phyloP scores from a whole-genome alignment of 2,888 invertebrate species.

The Blastobasis adustella region DNA sequence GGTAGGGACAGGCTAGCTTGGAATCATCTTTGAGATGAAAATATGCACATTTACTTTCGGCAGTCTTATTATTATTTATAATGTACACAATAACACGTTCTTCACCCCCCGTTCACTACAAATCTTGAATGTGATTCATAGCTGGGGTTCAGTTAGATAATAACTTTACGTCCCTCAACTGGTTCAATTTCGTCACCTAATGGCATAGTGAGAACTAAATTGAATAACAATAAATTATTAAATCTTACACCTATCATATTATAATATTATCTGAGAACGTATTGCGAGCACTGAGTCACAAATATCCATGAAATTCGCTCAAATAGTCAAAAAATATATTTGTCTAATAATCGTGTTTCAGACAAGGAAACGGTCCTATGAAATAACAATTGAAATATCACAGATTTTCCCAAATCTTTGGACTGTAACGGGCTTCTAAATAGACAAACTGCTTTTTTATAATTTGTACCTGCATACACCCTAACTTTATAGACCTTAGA shows the following conservation, averaged over 20 bases:
- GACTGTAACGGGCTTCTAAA: constrained; percentile 68
- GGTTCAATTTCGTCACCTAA: constrained; percentile 72
- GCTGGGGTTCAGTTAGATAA: constrained; percentile 60
- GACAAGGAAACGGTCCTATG: constrained; percentile 57
- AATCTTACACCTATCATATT: constrained; percentile 71
- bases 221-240: constrained; percentile 74
- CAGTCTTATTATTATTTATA: constrained; percentile 69
- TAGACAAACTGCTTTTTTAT: constrained; percentile 41
- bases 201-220: constrained; percentile 69
- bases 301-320: constrained; percentile 66
- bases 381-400: constrained; percentile 72
- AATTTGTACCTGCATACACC: constrained; percentile 57
- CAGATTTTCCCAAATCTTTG: constrained; percentile 74
- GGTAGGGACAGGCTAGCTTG: constrained; percentile 41
- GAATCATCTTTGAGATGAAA: constrained; percentile 63
- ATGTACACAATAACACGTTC: constrained; percentile 69
- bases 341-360: constrained; percentile 63
- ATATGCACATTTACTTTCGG: constrained; percentile 60
- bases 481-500: constrained; percentile 45
- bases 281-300: constrained; percentile 66
- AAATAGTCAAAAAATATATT: constrained; percentile 76
- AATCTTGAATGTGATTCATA: constrained; percentile 43
- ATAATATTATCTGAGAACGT: constrained; percentile 65
- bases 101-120: constrained; percentile 61
- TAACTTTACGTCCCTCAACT: constrained; percentile 72